Base-by-base conservation (phyloP, 2,113 vertebrate genomes). In the cat (Felis catus) region DNA sequence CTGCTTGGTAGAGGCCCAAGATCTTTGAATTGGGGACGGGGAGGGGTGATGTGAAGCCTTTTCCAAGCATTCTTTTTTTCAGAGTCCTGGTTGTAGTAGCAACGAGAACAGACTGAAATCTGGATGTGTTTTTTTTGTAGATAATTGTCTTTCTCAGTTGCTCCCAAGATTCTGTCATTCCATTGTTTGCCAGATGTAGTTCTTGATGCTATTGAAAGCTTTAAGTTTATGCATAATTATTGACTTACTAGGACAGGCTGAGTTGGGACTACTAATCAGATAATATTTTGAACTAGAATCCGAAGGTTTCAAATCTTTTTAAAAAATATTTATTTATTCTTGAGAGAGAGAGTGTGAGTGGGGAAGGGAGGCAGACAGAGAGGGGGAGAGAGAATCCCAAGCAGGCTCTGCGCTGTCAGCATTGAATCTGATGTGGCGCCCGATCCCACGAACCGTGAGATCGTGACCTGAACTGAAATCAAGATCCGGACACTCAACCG, bases 81-180 rank as follows among this genome's bases (percentile, higher is more conserved):
- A 83, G 71, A 70, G 21, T 74, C 79, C 66, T 83, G 25, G 65
- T 25, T 82, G 74, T 80, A 55, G n/a, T 58, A 71, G 48, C 74
- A 45, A 5, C 19, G 21, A 19, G 33, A 78, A 51, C 27, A n/a
- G 63, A 15, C 23, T 39, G 39, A 63, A 94, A 81, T 71, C n/a
- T 74, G n/a, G 7, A 65, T 87, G n/a, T 4, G 2, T 23, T 76
- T 41, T 41, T 66, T 88, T 41, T 63, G 51, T 95, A 63, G 14
- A 21, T 91, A 73, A 91, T 41, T 41, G 21, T 89, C 33, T 96
- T 90, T 95, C 61, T 84, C 11, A 31, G 39, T 29, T 27, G 2
- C 65, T 74, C 68, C 73, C n/a, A 89, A 53, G 13, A 87, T 23
- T 65, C n/a, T 58, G 15, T 7, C 41, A 25, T 85, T 51, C 83